phyloP scores from a whole-genome alignment of 2,888 invertebrate genomes.

The Strigamia maritima region DNA sequence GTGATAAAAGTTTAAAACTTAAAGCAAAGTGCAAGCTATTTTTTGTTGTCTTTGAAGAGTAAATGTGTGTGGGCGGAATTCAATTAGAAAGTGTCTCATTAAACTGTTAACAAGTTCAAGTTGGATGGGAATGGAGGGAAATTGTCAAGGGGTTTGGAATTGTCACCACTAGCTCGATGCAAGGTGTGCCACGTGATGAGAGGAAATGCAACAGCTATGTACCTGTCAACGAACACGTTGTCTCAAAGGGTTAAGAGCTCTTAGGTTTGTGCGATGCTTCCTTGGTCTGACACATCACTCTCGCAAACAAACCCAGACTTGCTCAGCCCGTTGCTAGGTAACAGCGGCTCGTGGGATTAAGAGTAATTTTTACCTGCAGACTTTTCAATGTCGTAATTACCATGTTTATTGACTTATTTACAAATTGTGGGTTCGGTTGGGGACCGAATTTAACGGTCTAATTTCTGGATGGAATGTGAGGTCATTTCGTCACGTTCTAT shows the following conservation, averaged over 20 bases:
- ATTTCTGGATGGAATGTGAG: conserved; percentile 18
- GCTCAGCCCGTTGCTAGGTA: not conserved
- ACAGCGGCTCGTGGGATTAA: not conserved
- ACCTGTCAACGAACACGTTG: conserved; percentile 31
- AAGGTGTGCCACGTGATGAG: conserved; percentile 31
- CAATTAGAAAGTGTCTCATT: conserved; percentile 37
- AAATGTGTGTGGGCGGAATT: conserved; percentile 34
- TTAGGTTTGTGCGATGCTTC: conserved; percentile 20
- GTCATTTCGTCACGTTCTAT: conserved; percentile 8
- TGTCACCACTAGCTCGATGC: not conserved
- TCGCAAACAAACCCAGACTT: not conserved
- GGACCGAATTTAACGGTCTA: not conserved
- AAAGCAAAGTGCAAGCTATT: not conserved
- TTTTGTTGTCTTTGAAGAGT: not conserved
- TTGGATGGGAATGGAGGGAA: conserved; percentile 10
- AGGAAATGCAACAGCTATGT: conserved; percentile 37
- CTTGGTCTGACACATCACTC: conserved; percentile 18
- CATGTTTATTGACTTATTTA: conserved; percentile 28
- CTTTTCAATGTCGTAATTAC: conserved; percentile 8
- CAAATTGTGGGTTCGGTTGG: not conserved
- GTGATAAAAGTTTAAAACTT: not conserved
- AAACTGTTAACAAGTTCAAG: conserved; percentile 36
- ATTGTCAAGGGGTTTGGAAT: conserved; percentile 22
- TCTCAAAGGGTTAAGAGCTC: conserved; percentile 37
- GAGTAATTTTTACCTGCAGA: conserved; percentile 8